Percentiles rank a stretch among this genome's conserved stretches.
phyloP scores from a whole-genome alignment of 2,113 vertebrate species.

The Mandrillus leucophaeus region DNA sequence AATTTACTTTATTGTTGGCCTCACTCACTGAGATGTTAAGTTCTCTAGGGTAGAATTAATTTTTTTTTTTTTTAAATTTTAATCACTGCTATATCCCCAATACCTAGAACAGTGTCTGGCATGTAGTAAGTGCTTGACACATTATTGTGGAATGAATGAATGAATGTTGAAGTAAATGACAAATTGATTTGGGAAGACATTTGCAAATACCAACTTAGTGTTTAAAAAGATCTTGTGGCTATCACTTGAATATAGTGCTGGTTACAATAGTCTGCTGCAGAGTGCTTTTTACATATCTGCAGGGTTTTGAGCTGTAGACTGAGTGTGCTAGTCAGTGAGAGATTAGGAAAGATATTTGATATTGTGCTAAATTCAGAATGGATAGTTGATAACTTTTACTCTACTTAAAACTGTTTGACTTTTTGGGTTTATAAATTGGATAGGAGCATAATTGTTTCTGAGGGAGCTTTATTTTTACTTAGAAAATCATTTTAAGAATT shows the following conservation, averaged over 20 bases:
- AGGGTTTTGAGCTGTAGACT: neutral
- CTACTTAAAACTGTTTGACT: neutral
- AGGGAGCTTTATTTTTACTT: slow-evolving; percentile 52
- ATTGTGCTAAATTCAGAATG: neutral
- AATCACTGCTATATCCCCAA: neutral
- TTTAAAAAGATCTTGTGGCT: neutral
- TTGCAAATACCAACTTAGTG: slow-evolving; percentile 6
- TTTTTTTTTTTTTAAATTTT: neutral
- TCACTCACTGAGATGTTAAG: neutral
- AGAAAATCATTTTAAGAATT: slow-evolving; percentile 61
- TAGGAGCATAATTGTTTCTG: slow-evolving; percentile 14
- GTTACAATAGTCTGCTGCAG: neutral
- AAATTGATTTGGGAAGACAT: neutral
- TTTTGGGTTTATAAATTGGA: neutral
- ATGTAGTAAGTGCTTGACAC: neutral
- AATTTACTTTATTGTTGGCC: neutral
- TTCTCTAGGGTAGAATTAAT: neutral
- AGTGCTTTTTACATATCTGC: neutral
- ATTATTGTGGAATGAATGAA: neutral
- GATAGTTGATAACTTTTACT: neutral
- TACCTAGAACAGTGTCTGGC: neutral
- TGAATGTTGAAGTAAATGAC: neutral
- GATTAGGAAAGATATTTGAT: neutral
- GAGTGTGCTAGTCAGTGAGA: neutral
- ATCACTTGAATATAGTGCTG: neutral